Conservation (phyloP, 2,797 vertebrate genomes). For the Anisognathus igniventris region DNA sequence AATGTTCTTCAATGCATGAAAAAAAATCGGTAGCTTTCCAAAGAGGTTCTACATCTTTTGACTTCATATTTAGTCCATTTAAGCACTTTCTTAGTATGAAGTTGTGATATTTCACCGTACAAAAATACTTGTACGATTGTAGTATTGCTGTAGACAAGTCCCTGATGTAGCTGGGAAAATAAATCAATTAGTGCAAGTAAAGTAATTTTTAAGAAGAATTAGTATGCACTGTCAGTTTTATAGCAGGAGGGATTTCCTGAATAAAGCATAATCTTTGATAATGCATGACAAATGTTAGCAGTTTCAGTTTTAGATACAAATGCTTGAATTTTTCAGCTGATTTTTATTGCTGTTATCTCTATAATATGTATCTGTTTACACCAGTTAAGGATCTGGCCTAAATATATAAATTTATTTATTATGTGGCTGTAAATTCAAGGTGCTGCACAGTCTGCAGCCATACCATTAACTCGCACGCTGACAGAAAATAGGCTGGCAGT, state of each 20-base stretch:
- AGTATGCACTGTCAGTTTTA: constrained; percentile 49
- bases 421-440: not conserved
- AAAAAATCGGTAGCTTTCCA: not conserved
- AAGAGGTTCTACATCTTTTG: not conserved
- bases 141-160: not conserved
- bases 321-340: not conserved
- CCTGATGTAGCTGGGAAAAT: not conserved
- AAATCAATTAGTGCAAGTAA: constrained; percentile 47
- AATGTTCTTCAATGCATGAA: not conserved
- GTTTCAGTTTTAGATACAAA: constrained; percentile 30
- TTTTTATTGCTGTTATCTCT: not conserved
- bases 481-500: constrained; percentile 22
- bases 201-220: constrained; percentile 46
- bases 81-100: not conserved
- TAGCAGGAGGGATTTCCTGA: constrained; percentile 29
- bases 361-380: not conserved
- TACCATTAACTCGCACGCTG: not conserved
- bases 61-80: not conserved
- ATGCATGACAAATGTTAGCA: not conserved
- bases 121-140: no score
- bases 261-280: constrained; percentile 43
- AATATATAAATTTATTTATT: not conserved
- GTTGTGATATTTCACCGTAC: not conserved
- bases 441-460: not conserved
- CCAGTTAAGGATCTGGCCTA: not conserved